phyloP scores from a whole-genome alignment of 1,140 invertebrate genomes.

The Diplogasteroides magnus region DNA sequence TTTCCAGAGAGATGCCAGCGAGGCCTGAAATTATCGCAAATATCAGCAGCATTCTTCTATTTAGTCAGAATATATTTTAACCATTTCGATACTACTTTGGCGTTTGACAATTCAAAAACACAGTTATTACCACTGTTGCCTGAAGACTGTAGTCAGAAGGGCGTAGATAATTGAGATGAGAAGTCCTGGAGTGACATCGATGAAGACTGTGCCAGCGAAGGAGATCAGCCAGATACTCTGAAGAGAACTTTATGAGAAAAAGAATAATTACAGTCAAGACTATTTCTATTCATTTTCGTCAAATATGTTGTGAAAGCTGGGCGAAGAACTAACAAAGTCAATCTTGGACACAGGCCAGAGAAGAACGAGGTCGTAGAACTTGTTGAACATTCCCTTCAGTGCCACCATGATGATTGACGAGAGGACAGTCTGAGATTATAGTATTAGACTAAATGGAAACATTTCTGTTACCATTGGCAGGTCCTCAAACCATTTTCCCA shows the following conservation, averaged over 20 bases:
- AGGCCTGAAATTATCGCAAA: conserved; percentile 40
- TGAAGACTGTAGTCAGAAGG: conserved; percentile 46
- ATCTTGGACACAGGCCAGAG: conserved; percentile 54
- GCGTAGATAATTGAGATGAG: conserved; percentile 45
- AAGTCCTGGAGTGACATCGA: conserved; percentile 40
- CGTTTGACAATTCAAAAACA: too few relatives aligned
- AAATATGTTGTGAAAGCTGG: too few relatives aligned
- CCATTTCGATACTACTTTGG: too few relatives aligned
- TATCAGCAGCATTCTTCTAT: too few relatives aligned
- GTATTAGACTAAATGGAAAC: too few relatives aligned
- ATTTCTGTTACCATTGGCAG: too few relatives aligned
- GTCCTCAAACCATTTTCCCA: conserved; percentile 39
- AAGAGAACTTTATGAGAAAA: too few relatives aligned
- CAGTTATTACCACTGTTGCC: conserved; percentile 33
- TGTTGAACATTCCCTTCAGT: conserved; percentile 44
- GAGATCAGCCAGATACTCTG: conserved; percentile 51
- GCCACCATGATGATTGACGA: conserved; percentile 49
- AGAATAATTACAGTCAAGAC: too few relatives aligned
- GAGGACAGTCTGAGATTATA: conserved; percentile 42
- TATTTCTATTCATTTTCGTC: too few relatives aligned
- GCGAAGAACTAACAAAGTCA: conserved; percentile 46
- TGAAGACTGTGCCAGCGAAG: conserved; percentile 42
- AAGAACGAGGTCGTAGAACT: conserved; percentile 40
- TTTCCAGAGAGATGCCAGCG: conserved; percentile 53
- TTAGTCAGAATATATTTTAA: too few relatives aligned